phyloP scores from a whole-genome alignment of 2,797 vertebrate species.

The Amniataba percoides region DNA sequence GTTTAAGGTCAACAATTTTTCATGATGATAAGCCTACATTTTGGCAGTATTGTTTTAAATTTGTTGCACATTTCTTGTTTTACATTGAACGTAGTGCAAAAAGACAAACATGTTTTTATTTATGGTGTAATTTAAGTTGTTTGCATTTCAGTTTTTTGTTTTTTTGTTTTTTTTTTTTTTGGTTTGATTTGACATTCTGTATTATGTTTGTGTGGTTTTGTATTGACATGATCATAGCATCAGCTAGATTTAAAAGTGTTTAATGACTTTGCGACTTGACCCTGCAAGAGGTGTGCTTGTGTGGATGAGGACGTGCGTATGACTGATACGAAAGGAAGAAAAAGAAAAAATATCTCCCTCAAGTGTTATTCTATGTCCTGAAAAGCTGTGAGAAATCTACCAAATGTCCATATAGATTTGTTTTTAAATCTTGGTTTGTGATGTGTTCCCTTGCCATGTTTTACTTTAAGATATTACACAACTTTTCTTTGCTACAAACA shows the following conservation, averaged over 20 bases:
- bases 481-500: conserved; percentile 44
- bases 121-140: conserved; percentile 76
- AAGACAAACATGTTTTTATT: conserved; percentile 70
- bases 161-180: conserved; percentile 43
- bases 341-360: conserved; percentile 46
- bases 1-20: conserved; percentile 34
- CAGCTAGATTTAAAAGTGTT: conserved; percentile 62
- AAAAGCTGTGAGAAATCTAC: conserved; percentile 85
- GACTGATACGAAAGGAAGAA: conserved; percentile 45
- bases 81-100: conserved; percentile 50
- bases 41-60: conserved; percentile 58
- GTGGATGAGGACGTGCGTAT: conserved; percentile 50
- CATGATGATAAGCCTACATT: conserved; percentile 16
- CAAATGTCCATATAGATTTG: conserved; percentile 81
- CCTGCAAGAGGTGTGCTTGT: conserved; percentile 47
- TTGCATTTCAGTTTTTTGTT: conserved; percentile 48
- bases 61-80: conserved; percentile 69
- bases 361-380: conserved; percentile 78
- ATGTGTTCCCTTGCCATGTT: conserved; percentile 65
- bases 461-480: conserved; percentile 46
- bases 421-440: conserved; percentile 72
- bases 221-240: conserved; percentile 56
- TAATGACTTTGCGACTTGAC: conserved; percentile 53
- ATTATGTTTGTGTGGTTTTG: conserved; percentile 56
- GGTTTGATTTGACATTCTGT: conserved; percentile 46